Base-by-base conservation (phyloP, 2,888 invertebrate genomes). In the Drosophila nr. perissopoda region DNA sequence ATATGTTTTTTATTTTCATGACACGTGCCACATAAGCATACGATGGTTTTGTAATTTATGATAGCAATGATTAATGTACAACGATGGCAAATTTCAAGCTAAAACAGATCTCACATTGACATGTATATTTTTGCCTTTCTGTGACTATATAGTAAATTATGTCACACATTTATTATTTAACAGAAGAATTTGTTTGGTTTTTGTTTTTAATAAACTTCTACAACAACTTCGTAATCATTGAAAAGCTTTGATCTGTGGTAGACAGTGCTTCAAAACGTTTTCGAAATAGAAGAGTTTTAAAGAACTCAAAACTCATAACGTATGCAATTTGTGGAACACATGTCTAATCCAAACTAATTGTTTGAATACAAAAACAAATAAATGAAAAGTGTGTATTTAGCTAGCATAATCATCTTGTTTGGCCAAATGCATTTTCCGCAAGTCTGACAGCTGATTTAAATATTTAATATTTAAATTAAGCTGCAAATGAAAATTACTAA, bases 391-490 rank as follows among this genome's bases (percentile, higher is more conserved):
- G 25, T 34, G 36, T 27, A 29, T 61, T 57, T 29, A 60, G 61
- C 54, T 65, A 48, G n/a, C 27, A 56, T 42, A 48, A 36, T 48
- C 16, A 63, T 63, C 58, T 63, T 60, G 72, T 49, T 51, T 38
- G 49, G 36, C 48, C 48, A 38, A 52, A 31, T 72, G 60, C 65
- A 69, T 64, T 66, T 63, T 48, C 2, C 61, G 73, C 76, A 36
- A 21, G 11, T 10, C 27, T n/a, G 21, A 13, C 33, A 45, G 52
- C 29, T 61, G 40, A 69, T 69, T 73, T 89, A 70, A 89, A 86
- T 89, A 85, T 85, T 86, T 85, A 69, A 86, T 82, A 76, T 78
- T 85, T 82, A 69, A 87, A 89, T 86, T 83, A 82, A 69, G 76
- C 80, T 29, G 69, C 86, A 88, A 82, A 78, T 76, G 72, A 69